Percentiles rank a stretch among this genome's conserved stretches.
These are phyloP conservation scores for Lepidostoma basale DNA, from an alignment of 1,140 invertebrate species.

Conservation along the genomic window DNA sequence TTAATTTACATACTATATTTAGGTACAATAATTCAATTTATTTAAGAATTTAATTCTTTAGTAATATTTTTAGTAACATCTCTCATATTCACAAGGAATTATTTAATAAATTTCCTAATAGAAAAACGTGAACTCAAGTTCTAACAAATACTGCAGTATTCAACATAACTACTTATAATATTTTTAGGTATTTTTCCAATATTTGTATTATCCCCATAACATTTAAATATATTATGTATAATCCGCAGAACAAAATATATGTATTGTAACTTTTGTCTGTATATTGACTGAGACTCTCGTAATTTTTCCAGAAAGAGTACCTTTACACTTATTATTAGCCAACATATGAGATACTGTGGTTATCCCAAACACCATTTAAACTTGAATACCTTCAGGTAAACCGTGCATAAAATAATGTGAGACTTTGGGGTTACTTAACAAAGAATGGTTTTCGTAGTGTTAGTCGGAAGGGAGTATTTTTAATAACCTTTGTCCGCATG, in stretches of 20 bases:
- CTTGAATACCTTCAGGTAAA: conserved; percentile 48
- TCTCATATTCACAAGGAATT: too few relatives aligned
- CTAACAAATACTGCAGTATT: too few relatives aligned
- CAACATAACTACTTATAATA: too few relatives aligned
- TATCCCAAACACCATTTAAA: conserved; percentile 16
- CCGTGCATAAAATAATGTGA: conserved; percentile 38
- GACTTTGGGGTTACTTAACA: conserved; percentile 35
- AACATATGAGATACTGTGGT: conserved; percentile 1
- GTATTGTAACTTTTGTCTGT: too few relatives aligned
- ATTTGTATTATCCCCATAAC: too few relatives aligned
- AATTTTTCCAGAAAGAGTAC: conserved; percentile 60
- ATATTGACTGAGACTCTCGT: too few relatives aligned
- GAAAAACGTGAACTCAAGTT: too few relatives aligned
- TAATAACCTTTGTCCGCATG: conserved; percentile 42
- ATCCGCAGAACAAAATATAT: too few relatives aligned
- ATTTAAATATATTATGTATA: too few relatives aligned
- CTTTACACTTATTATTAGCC: conserved; percentile 63
- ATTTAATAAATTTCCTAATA: too few relatives aligned
- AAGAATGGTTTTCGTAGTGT: conserved; percentile 18
- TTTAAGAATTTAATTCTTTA: background rate
- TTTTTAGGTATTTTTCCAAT: too few relatives aligned
- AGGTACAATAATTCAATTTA: background rate
- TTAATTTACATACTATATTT: background rate
- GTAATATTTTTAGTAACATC: too few relatives aligned
- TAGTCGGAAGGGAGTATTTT: conserved; percentile 36